Evolutionary conservation across 2,113 vertebrate species (phyloP).

Genomic region (Sprattus sprattus): DNA sequence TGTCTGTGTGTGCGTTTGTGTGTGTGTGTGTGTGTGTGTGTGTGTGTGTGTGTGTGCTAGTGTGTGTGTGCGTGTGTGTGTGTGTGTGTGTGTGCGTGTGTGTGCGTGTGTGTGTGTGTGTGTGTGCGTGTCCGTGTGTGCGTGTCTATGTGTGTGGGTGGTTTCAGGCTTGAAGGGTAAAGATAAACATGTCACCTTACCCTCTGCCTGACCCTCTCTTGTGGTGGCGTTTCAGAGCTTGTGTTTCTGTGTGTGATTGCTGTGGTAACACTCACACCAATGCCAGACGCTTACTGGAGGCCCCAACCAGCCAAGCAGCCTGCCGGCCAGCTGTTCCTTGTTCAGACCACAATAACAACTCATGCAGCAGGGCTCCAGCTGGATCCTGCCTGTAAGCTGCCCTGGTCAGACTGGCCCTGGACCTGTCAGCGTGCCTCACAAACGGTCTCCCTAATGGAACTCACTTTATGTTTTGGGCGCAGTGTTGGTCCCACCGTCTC

Average conservation of each 20-base stretch:
- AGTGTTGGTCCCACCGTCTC: too few species aligned
- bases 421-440: not conserved
- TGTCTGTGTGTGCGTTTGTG: not conserved
- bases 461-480: not conserved
- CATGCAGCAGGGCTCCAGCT: not conserved
- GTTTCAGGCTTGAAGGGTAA: not conserved
- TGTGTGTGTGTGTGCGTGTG: not conserved
- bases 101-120: not conserved
- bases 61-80: not conserved
- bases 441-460: not conserved
- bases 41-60: not conserved
- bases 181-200: conserved; percentile 8
- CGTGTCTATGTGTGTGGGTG: not conserved
- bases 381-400: not conserved
- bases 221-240: not conserved
- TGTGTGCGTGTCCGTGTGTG: not conserved
- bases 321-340: not conserved
- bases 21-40: not conserved
- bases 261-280: not conserved
- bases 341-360: not conserved
- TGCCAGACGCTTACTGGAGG: not conserved
- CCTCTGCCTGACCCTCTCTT: not conserved
- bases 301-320: not conserved
- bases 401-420: not conserved
- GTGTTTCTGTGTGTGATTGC: not conserved